Evolutionary conservation across 2,888 invertebrate genomes (phyloP).

Genomic region (Margaritifera margaritifera): DNA sequence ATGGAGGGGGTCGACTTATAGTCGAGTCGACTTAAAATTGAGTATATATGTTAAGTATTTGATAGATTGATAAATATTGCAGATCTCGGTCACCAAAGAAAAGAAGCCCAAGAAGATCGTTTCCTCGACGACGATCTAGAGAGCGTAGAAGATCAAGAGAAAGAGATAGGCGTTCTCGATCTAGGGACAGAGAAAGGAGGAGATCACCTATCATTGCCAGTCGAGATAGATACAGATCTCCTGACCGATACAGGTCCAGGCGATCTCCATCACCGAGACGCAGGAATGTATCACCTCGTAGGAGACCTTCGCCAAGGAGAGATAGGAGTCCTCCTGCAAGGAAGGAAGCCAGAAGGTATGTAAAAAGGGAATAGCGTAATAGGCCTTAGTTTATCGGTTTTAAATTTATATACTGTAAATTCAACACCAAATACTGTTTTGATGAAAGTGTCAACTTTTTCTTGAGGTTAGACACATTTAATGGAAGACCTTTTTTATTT

Average conservation of each 20-base stretch:
- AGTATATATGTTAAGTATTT: too few species aligned
- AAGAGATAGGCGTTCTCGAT: conserved; percentile 11
- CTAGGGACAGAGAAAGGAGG: conserved; percentile 33
- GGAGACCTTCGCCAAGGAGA: conserved; percentile 24
- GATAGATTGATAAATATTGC: conserved; percentile 10
- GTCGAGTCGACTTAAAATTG: too few species aligned
- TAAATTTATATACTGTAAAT: too few species aligned
- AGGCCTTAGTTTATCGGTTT: too few species aligned
- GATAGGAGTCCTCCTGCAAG: conserved; percentile 4
- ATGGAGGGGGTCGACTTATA: too few species aligned
- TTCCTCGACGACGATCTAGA: conserved; percentile 31
- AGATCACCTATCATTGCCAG: conserved; percentile 28
- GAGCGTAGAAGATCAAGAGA: conserved; percentile 18
- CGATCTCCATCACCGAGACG: conserved; percentile 38
- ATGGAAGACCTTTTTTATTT: too few species aligned
- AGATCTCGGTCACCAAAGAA: conserved; percentile 53
- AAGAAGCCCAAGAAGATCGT: conserved; percentile 32
- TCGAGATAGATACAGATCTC: conserved; percentile 39
- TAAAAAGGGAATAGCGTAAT: too few species aligned
- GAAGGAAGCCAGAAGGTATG: too few species aligned
- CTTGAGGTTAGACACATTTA: too few species aligned
- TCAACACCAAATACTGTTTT: too few species aligned
- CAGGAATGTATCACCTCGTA: conserved; percentile 31
- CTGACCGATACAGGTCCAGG: conserved; percentile 34
- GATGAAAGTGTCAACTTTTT: too few species aligned